Percentiles rank a stretch among this genome's conserved stretches.
Conservation (phyloP, 1,140 invertebrate genomes). For the Drosophila hydei region DNA sequence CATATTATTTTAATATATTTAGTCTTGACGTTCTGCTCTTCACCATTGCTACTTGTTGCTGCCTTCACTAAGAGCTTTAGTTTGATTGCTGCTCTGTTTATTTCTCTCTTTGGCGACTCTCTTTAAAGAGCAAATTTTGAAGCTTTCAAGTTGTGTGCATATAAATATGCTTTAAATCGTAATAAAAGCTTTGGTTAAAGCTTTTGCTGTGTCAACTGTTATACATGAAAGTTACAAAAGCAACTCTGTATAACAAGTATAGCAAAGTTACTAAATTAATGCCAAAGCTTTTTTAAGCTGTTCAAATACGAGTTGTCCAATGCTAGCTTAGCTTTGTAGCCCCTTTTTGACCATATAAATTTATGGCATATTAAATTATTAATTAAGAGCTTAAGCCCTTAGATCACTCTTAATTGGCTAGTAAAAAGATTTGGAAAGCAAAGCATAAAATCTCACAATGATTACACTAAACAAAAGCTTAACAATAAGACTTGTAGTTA, state of each 20-base stretch:
- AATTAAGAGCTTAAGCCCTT: too few relatives aligned
- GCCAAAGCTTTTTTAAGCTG: too few relatives aligned
- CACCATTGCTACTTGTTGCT: conserved; percentile 24
- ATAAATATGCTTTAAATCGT: conserved; percentile 10
- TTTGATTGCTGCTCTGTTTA: neutral
- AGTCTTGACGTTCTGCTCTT: neutral
- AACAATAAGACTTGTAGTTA: too few relatives aligned
- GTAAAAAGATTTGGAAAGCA: too few relatives aligned
- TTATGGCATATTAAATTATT: too few relatives aligned
- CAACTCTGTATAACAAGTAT: neutral
- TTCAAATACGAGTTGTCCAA: too few relatives aligned
- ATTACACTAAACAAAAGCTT: neutral
- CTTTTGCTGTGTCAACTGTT: conserved; percentile 20
- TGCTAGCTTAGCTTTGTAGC: too few relatives aligned
- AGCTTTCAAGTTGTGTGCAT: conserved; percentile 6
- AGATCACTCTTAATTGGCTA: too few relatives aligned
- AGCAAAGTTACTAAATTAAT: too few relatives aligned
- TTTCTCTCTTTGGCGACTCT: neutral
- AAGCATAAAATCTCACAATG: too few relatives aligned
- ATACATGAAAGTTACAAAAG: conserved; percentile 19
- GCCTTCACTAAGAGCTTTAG: neutral
- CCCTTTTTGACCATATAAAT: too few relatives aligned
- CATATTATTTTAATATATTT: neutral
- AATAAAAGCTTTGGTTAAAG: conserved; percentile 3
- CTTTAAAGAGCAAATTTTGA: neutral